Evolutionary conservation across 2,113 vertebrate genomes (phyloP).

Genomic region (Sinocyclocheilus maitianheensis): DNA sequence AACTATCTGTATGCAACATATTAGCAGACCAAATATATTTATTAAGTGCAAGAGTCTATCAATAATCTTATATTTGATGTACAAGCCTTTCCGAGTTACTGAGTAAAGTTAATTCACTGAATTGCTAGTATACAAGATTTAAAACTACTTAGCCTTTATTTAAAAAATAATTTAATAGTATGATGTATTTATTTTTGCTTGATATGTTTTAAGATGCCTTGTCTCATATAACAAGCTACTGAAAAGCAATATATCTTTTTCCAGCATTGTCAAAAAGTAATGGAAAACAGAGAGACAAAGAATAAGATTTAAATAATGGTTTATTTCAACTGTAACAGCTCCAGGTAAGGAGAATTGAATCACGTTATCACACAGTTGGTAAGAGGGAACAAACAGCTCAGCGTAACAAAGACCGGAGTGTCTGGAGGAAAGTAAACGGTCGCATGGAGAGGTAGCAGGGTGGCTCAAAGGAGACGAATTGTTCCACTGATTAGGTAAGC

Average conservation of each 20-base stretch:
- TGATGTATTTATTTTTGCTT: too few relatives aligned
- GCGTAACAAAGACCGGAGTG: conserved; percentile 46
- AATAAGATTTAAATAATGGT: conserved; percentile 60
- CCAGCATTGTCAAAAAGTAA: not conserved
- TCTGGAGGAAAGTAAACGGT: conserved; percentile 38
- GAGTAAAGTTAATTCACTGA: not conserved
- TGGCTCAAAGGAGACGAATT: conserved; percentile 34
- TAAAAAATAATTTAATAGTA: too few relatives aligned
- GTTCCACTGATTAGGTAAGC: conserved; percentile 10
- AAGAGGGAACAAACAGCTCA: not conserved
- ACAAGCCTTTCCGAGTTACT: not conserved
- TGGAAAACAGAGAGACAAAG: not conserved
- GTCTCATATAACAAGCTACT: not conserved
- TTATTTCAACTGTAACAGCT: conserved; percentile 66
- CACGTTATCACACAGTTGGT: conserved; percentile 33
- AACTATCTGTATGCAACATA: not conserved
- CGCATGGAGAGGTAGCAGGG: conserved; percentile 50
- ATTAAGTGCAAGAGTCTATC: not conserved
- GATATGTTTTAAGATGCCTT: too few relatives aligned
- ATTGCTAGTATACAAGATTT: not conserved
- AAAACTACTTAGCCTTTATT: too few relatives aligned
- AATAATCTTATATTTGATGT: not conserved
- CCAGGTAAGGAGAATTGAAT: conserved; percentile 41
- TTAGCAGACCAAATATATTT: not conserved
- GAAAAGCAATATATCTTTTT: not conserved